Percentiles rank a stretch among this genome's conserved stretches.
Evolutionary conservation across 2,888 invertebrate species (phyloP).

Genomic region (Thalpophila matura): DNA sequence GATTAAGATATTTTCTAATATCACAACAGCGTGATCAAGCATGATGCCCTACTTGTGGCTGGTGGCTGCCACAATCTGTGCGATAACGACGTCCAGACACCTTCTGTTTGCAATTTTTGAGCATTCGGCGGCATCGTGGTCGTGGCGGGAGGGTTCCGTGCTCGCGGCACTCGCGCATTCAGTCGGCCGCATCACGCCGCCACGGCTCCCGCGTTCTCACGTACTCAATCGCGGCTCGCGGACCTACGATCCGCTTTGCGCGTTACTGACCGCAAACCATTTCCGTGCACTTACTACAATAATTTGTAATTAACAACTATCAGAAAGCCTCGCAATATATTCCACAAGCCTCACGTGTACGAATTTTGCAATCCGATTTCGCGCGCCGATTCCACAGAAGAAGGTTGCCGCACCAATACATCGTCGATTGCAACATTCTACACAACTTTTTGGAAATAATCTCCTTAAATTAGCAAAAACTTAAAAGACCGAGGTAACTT

Average conservation of each 20-base stretch:
- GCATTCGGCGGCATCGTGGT: slow-evolving; percentile 68
- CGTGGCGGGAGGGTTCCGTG: slow-evolving; percentile 62
- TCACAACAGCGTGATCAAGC: slow-evolving; percentile 37
- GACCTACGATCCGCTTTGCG: slow-evolving; percentile 57
- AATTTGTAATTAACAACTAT: slow-evolving; percentile 70
- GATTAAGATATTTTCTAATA: slow-evolving; percentile 27
- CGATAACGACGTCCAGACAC: slow-evolving; percentile 68
- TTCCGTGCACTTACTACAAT: slow-evolving; percentile 70
- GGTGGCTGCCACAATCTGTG: slow-evolving; percentile 46
- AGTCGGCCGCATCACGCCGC: slow-evolving; percentile 72
- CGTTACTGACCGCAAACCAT: slow-evolving; percentile 57
- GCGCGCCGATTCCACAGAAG: slow-evolving; percentile 70
- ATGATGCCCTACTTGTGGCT: slow-evolving; percentile 56
- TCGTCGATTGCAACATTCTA: slow-evolving; percentile 75
- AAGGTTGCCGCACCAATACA: slow-evolving; percentile 76
- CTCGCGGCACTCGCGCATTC: slow-evolving; percentile 62
- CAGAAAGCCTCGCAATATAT: slow-evolving; percentile 73
- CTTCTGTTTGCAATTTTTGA: slow-evolving; percentile 75
- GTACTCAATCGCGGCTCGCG: slow-evolving; percentile 56
- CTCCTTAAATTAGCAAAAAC: slow-evolving; percentile 62
- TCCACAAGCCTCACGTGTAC: slow-evolving; percentile 70
- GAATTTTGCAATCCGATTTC: slow-evolving; percentile 80
- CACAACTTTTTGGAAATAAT: slow-evolving; percentile 65
- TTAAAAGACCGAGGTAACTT: slow-evolving; percentile 28
- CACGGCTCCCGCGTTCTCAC: slow-evolving; percentile 69